A percentile compares a stretch with the other conserved stretches of the same genome.
These are phyloP conservation scores for Falcaria lacertinaria DNA, from an alignment of 2,888 invertebrate species.

Conservation along the genomic window DNA sequence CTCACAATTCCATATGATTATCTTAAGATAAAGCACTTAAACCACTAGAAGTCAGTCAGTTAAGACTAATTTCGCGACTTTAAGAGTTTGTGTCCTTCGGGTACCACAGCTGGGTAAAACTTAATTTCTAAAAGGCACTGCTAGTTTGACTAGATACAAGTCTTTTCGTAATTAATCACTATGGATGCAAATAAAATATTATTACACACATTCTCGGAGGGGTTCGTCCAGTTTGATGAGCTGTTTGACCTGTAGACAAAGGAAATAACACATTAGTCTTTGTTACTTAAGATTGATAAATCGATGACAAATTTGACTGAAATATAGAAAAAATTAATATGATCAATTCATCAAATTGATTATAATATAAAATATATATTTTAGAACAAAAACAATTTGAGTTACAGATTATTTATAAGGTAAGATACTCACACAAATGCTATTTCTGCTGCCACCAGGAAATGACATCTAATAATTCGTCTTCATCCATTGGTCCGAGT, in stretches of 20 bases:
- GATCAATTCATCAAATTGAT: too few species aligned
- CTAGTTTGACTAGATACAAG: constrained; percentile 73
- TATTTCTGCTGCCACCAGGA: constrained; percentile 90
- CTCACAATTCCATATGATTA: constrained; percentile 2
- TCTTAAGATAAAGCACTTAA: background rate
- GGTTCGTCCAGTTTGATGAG: constrained; percentile 55
- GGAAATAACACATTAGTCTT: constrained; percentile 28
- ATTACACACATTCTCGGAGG: constrained; percentile 62
- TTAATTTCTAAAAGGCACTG: constrained; percentile 64
- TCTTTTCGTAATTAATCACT: constrained; percentile 68
- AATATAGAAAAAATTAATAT: background rate
- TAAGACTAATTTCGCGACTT: background rate
- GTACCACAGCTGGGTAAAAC: constrained; percentile 16
- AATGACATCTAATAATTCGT: constrained; percentile 91
- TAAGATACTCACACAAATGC: constrained; percentile 47
- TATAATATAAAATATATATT: too few species aligned
- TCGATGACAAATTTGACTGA: background rate
- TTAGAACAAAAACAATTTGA: constrained; percentile 3
- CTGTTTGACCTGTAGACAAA: constrained; percentile 57
- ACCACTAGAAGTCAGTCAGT: background rate
- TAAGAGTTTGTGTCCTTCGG: background rate
- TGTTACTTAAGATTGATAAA: background rate
- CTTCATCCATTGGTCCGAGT: constrained; percentile 89
- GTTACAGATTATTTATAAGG: constrained; percentile 1
- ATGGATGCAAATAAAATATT: constrained; percentile 45